A percentile compares a stretch with the other conserved stretches of the same genome.
These are phyloP conservation scores for Bathynomus jamesi DNA, from an alignment of 1,140 invertebrate genomes.

Conservation along the genomic window DNA sequence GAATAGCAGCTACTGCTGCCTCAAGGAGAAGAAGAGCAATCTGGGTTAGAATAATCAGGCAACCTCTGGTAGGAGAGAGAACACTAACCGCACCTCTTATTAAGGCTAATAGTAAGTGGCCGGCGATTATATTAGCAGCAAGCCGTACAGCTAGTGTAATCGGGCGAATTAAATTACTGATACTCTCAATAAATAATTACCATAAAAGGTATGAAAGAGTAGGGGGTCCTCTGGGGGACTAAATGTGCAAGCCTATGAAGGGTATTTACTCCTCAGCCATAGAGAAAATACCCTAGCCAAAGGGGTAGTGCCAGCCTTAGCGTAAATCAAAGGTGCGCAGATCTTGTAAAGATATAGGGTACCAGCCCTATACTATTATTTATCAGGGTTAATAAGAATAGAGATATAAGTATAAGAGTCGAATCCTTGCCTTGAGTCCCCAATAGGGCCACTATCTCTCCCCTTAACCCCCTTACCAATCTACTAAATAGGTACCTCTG, in stretches of 20 bases:
- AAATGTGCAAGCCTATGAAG: too few relatives aligned
- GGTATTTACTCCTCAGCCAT: too few relatives aligned
- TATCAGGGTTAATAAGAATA: too few relatives aligned
- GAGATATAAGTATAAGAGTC: background rate
- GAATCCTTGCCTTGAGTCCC: background rate
- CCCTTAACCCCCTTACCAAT: background rate
- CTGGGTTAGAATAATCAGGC: too few relatives aligned
- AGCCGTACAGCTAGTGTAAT: constrained; percentile 55
- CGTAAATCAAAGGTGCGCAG: constrained; percentile 52
- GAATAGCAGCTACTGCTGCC: constrained; percentile 38
- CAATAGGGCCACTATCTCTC: background rate
- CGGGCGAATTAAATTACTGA: constrained; percentile 52
- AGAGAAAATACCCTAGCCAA: too few relatives aligned
- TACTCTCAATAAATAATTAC: constrained; percentile 46
- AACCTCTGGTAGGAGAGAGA: too few relatives aligned
- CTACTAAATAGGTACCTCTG: background rate
- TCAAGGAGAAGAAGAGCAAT: constrained; percentile 27
- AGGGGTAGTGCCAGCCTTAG: constrained; percentile 49
- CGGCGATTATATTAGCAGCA: constrained; percentile 61
- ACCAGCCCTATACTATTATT: constrained; percentile 58
- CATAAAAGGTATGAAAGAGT: too few relatives aligned
- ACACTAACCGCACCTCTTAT: constrained; percentile 42
- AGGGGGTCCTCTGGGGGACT: too few relatives aligned
- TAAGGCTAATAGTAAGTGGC: constrained; percentile 53
- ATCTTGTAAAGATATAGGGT: constrained; percentile 57